Percentiles rank a stretch among this genome's conserved stretches.
phyloP scores from a whole-genome alignment of 2,888 invertebrate genomes.

The Erannis defoliaria region DNA sequence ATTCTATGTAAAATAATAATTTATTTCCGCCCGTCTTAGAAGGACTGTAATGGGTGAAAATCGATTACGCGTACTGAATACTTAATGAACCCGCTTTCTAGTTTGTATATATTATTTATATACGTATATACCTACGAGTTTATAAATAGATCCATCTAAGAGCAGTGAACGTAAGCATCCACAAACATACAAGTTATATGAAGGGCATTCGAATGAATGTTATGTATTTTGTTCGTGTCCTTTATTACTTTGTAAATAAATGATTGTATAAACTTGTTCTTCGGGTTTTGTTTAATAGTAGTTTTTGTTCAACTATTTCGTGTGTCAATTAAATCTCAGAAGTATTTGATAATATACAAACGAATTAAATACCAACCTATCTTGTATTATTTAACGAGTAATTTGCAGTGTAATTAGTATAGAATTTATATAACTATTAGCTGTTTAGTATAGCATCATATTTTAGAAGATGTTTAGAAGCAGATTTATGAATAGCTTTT shows the following conservation, averaged over 20 bases:
- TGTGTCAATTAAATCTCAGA: neutral
- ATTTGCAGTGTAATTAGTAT: too few species aligned
- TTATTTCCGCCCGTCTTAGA: slow-evolving; percentile 6
- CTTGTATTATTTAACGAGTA: too few species aligned
- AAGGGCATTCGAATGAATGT: slow-evolving; percentile 20
- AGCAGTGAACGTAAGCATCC: slow-evolving; percentile 29
- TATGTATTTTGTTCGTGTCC: slow-evolving; percentile 31
- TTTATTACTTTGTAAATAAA: slow-evolving; percentile 32
- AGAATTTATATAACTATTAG: too few species aligned
- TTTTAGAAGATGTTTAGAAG: too few species aligned
- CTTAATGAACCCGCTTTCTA: slow-evolving; percentile 31
- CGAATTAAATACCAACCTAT: neutral
- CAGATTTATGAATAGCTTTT: too few species aligned
- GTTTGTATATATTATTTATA: slow-evolving; percentile 23
- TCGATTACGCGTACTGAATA: slow-evolving; percentile 27
- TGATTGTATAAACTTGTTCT: slow-evolving; percentile 16
- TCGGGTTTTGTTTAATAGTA: slow-evolving; percentile 15
- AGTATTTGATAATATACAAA: neutral
- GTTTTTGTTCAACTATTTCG: slow-evolving; percentile 11
- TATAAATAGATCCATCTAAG: slow-evolving; percentile 30
- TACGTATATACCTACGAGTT: slow-evolving; percentile 15
- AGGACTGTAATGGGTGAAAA: slow-evolving; percentile 22
- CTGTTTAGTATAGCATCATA: too few species aligned
- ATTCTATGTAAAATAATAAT: neutral
- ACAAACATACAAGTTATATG: slow-evolving; percentile 22